Conservation (phyloP, 2,888 invertebrate species). For the Mythimna impura region DNA sequence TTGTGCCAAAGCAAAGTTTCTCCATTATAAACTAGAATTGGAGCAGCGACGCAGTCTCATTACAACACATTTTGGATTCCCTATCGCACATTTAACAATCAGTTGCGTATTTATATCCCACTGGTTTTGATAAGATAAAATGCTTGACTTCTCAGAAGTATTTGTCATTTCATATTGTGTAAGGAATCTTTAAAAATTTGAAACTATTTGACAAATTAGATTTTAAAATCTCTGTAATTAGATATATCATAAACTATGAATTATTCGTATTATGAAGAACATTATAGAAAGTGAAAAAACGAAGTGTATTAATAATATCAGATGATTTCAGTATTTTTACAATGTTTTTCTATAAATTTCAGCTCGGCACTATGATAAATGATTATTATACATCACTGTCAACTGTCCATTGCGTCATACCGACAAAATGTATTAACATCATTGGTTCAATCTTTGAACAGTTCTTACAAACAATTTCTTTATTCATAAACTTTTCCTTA, state of each 20-base stretch:
- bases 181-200: background rate
- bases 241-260: constrained; percentile 12
- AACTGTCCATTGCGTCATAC: constrained; percentile 49
- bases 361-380: constrained; percentile 50
- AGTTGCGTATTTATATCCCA: constrained; percentile 14
- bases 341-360: constrained; percentile 30
- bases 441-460: constrained; percentile 25
- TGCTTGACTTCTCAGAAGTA: constrained; percentile 12
- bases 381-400: constrained; percentile 58
- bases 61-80: constrained; percentile 31
- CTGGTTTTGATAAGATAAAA: constrained; percentile 37
- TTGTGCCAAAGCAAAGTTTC: constrained; percentile 26
- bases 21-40: constrained; percentile 27
- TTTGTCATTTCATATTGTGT: constrained; percentile 24
- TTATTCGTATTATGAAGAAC: constrained; percentile 8
- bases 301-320: constrained; percentile 28
- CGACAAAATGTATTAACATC: constrained; percentile 47
- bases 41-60: constrained; percentile 20
- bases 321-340: constrained; percentile 27
- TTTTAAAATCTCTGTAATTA: constrained; percentile 4
- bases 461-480: constrained; percentile 38
- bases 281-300: background rate
- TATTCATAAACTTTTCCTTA: constrained; percentile 4
- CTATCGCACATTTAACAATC: constrained; percentile 20
- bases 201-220: constrained; percentile 24